Base-by-base conservation (phyloP, 1,140 invertebrate genomes). In the Phthorimaea operculella region DNA sequence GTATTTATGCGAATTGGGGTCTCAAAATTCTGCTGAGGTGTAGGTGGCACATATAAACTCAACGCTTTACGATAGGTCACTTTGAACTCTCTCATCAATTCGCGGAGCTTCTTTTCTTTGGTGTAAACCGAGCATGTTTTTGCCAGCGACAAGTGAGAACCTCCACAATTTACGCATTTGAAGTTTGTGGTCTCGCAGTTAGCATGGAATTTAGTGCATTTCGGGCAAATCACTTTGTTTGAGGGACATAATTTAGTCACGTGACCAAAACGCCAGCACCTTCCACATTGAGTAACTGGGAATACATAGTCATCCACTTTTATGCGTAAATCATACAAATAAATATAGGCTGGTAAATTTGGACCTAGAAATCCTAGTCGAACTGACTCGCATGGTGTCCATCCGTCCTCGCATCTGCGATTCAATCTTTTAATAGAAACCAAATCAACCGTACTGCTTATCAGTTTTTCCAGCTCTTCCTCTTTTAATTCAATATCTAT, bases 311-410 rank as follows among this genome's bases (percentile, higher is more conserved):
- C 54, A 42, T 58, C 54, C 10, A 67, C 55, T 16, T 53, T 51
- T 16, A 63, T 48, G 16, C 51, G 51, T 4, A 49, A 15, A 10
- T 50, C 57, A 50, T 52, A 59, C 15, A 59, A 51, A 47, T 52
- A 54, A 34, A 70, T 49, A 51, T 58, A 60, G 33, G 52, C 1
- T n/a, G 65, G 63, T 28, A 62, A 10, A 15, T 11, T 51, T 9
- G 48, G 11, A 17, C 59, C 51, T 33, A 63, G 61, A 51, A 70
- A 70, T 28, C 60, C 52, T n/a, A 70, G 12, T 16, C 65, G 51
- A 1, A 64, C 33, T 12, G 56, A 51, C 51, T 68, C 63, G 50
- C 63, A 55, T 14, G 61, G 33, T 14, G 52, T 16, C 68, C 63
- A 68, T 3, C 58, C 63, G 6, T 62, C 44, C 10, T 53, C 33